These are phyloP conservation scores for Nemapogon koenigi DNA, from an alignment of 2,888 invertebrate species.

Conservation along the genomic window DNA sequence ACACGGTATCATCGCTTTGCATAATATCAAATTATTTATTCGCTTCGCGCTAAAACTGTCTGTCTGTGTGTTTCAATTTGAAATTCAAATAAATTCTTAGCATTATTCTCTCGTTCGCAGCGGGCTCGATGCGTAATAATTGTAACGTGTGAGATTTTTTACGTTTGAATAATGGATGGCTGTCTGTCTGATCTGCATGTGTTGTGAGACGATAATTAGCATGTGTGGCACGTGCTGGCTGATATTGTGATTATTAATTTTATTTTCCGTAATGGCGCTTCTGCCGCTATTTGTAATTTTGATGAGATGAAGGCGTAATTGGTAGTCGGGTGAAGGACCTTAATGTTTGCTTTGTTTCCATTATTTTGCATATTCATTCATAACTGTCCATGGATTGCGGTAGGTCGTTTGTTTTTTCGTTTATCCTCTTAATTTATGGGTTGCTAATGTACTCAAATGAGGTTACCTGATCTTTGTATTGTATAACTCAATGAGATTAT, in stretches of 20 bases:
- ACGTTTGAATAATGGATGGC: slow-evolving; percentile 22
- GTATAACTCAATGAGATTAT: too few species aligned
- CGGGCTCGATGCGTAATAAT: slow-evolving; percentile 32
- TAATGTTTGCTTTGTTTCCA: slow-evolving; percentile 24
- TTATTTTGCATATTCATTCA: slow-evolving; percentile 34
- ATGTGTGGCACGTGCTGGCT: slow-evolving; percentile 24
- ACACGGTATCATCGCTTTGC: slow-evolving; percentile 55
- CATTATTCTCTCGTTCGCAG: slow-evolving; percentile 11
- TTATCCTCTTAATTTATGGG: slow-evolving; percentile 22
- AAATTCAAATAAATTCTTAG: slow-evolving; percentile 52
- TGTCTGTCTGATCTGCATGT: slow-evolving; percentile 6
- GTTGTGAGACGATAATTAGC: slow-evolving; percentile 22
- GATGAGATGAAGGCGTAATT: slow-evolving; percentile 14
- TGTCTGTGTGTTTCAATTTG: slow-evolving; percentile 49
- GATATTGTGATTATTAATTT: slow-evolving; percentile 12
- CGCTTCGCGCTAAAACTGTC: slow-evolving; percentile 56
- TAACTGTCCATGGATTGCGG: slow-evolving; percentile 23
- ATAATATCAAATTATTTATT: slow-evolving; percentile 64
- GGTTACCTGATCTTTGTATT: slow-evolving; percentile 18
- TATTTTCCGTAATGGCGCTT: slow-evolving; percentile 11
- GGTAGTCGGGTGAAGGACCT: slow-evolving; percentile 17
- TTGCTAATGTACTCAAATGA: slow-evolving; percentile 21
- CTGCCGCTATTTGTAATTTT: slow-evolving; percentile 10
- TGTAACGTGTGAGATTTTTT: slow-evolving; percentile 46
- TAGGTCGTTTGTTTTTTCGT: slow-evolving; percentile 32